phyloP scores from a whole-genome alignment of 2,797 vertebrate species.

The Hozukius guyotensis region DNA sequence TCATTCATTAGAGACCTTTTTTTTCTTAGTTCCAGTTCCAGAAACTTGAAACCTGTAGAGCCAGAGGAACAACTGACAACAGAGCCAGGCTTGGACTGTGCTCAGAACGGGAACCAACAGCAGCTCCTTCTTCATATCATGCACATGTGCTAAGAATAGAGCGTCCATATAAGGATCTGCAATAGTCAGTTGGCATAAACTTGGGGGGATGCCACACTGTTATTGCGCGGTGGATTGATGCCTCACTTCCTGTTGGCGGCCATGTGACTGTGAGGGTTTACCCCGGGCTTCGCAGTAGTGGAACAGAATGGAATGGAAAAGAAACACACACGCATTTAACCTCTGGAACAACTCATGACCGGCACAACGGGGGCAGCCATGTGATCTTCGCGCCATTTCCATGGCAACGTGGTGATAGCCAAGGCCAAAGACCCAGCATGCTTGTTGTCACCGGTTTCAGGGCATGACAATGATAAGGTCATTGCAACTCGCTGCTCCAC shows the following conservation, averaged over 20 bases:
- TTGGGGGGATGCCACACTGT: conserved; percentile 45
- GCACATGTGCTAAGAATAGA: conserved; percentile 69
- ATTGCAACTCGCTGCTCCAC: background rate
- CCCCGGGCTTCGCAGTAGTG: conserved; percentile 9
- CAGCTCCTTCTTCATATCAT: conserved; percentile 49
- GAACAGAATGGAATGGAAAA: conserved; percentile 40
- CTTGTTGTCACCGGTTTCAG: background rate
- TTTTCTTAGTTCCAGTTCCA: background rate
- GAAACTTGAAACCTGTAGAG: background rate
- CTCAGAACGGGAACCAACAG: conserved; percentile 16
- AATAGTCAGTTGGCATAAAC: conserved; percentile 43
- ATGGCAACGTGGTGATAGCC: conserved; percentile 2
- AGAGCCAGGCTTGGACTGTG: background rate
- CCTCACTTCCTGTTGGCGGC: conserved; percentile 63
- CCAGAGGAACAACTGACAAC: background rate
- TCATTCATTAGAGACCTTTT: background rate
- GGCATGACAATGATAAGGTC: conserved; percentile 12
- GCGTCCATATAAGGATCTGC: conserved; percentile 59
- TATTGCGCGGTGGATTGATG: conserved; percentile 31
- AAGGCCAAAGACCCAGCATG: background rate
- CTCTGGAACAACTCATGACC: conserved; percentile 64
- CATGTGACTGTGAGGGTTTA: conserved; percentile 62
- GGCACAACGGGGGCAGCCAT: conserved; percentile 33
- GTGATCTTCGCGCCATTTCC: conserved; percentile 47
- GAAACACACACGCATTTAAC: conserved; percentile 21